A percentile compares a stretch with the other conserved stretches of the same genome.
Conservation (phyloP, 2,113 vertebrate genomes). For the Eptesicus fuscus region DNA sequence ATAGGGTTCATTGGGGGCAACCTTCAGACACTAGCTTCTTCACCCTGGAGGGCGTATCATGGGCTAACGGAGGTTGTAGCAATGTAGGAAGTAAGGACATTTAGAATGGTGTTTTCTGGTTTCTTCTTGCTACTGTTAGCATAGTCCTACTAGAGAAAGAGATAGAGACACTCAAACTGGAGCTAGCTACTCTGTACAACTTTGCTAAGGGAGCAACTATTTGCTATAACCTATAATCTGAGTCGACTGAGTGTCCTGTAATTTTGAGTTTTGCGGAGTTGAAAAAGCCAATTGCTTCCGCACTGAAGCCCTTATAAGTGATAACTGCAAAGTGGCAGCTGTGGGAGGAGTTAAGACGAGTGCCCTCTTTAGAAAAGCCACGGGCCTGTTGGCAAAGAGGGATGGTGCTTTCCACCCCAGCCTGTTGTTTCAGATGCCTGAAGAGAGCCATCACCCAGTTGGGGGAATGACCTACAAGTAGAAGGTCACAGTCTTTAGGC, state of each 20-base stretch:
- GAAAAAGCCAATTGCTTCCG: not conserved
- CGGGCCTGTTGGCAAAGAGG: not conserved
- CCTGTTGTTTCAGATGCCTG: not conserved
- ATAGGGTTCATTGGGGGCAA: not conserved
- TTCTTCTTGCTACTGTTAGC: slow-evolving; percentile 23
- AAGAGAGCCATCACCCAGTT: not conserved
- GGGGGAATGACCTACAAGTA: not conserved
- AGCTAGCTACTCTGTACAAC: not conserved
- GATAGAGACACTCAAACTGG: not conserved
- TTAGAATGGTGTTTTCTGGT: not conserved
- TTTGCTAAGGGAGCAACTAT: not conserved
- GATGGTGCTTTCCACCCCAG: not conserved
- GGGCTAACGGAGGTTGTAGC: not conserved
- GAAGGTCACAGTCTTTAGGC: not conserved
- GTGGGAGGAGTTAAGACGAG: not conserved
- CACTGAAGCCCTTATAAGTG: not conserved
- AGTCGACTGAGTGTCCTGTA: not conserved
- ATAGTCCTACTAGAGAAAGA: not conserved
- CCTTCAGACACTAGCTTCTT: not conserved
- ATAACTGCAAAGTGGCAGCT: not conserved
- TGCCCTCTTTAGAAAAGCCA: not conserved
- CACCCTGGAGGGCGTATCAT: not conserved
- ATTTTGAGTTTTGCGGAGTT: slow-evolving; percentile 44
- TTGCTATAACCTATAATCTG: slow-evolving; percentile 9
- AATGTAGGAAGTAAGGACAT: not conserved